Evolutionary conservation across 1,140 invertebrate species (phyloP), one percentile per base, ranked within the genome.

Genomic region (Nylanderia fulva): DNA sequence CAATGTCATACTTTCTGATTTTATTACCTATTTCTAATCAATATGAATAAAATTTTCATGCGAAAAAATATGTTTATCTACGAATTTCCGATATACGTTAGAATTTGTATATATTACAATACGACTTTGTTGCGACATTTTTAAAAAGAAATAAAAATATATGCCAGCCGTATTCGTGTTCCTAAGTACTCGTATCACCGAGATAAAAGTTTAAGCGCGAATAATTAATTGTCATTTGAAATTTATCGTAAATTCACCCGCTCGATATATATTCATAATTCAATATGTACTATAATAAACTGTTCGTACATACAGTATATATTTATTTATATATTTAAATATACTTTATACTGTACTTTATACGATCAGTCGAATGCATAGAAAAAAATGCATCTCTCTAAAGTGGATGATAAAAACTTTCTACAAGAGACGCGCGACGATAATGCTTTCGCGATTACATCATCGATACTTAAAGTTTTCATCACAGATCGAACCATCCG

Each of bases 151-250:
- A 39, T 15, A 66, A 48, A 48, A 48, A 48, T 4, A 48, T 48
- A 77, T 77, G 61, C 21, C 56, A 54, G 36, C 18, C 21, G 45
- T 79, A 13, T 33, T 48, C 21, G 39, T 45, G n/a, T 58, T 63
- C 27, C 72, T 77, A 84, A 84, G 72, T 84, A 84, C 61, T 84
- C 82, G 72, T 52, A 77, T 66, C 45, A 54, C 27, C 48, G 61
- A 61, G 71, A 84, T 42, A 84, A 33, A 84, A 84, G 36, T 33
- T 77, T 39, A 64, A 83, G 39, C 36, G 36, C n/a, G 21, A 52
- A 68, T 63, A 76, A 54, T 39, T 63, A 76, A 54, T 39, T 13
- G 63, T 56, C 33, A 68, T 56, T 27, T 15, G 15, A 54, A 79
- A 54, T 45, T 79, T 2, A 8, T 54, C 13, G 3, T 15, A n/a